Evolutionary conservation across 2,888 invertebrate species (phyloP).

Genomic region (Chesias legatella): DNA sequence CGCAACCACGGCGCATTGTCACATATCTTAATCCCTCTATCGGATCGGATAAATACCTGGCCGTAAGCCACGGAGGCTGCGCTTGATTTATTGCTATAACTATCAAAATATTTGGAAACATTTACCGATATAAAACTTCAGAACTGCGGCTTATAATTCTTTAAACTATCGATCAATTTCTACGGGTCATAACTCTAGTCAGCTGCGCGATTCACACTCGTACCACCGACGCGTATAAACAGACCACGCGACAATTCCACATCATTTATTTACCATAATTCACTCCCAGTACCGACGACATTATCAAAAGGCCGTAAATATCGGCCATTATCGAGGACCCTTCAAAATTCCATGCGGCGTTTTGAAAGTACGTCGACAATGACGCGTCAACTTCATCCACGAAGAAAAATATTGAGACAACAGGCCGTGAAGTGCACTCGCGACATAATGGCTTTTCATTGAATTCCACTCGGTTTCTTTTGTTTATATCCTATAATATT

Average conservation of each 20-base stretch:
- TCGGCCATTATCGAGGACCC: conserved; percentile 73
- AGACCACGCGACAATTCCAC: conserved; percentile 49
- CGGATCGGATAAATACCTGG: conserved; percentile 33
- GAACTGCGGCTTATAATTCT: conserved; percentile 7
- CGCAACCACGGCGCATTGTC: conserved; percentile 32
- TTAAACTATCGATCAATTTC: conserved; percentile 21
- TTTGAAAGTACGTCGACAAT: conserved; percentile 68
- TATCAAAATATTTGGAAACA: conserved; percentile 21
- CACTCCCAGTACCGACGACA: conserved; percentile 63
- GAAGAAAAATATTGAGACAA: conserved; percentile 80
- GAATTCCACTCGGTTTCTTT: conserved; percentile 77
- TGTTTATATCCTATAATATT: conserved; percentile 80
- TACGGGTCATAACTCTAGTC: background rate
- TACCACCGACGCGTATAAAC: conserved; percentile 16
- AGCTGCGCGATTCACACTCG: conserved; percentile 4
- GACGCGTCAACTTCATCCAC: conserved; percentile 73
- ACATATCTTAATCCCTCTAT: conserved; percentile 44
- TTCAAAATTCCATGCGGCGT: conserved; percentile 74
- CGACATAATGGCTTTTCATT: conserved; percentile 79
- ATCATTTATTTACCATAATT: conserved; percentile 64
- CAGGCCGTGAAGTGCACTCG: conserved; percentile 67
- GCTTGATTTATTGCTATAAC: conserved; percentile 15
- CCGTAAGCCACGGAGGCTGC: conserved; percentile 12
- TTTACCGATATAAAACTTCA: conserved; percentile 6
- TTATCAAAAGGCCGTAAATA: conserved; percentile 77